Conservation (phyloP, 2,888 invertebrate genomes). For the Rhorus exstirpatorius region DNA sequence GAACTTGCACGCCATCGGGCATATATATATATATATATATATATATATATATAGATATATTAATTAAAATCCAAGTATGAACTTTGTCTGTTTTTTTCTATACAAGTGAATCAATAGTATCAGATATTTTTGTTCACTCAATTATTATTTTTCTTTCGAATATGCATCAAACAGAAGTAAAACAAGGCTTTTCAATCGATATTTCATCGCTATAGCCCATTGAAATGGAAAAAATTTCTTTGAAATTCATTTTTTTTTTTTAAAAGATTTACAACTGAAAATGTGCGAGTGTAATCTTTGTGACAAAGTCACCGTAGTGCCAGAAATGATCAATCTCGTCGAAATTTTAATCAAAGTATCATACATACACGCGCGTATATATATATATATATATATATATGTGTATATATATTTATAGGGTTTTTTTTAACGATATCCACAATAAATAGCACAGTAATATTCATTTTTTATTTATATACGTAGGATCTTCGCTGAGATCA, state of each 20-base stretch:
- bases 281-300: slow-evolving; percentile 56
- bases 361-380: slow-evolving; percentile 37
- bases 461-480: slow-evolving; percentile 77
- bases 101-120: slow-evolving; percentile 44
- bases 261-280: slow-evolving; percentile 49
- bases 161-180: slow-evolving; percentile 57
- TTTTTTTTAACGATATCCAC: slow-evolving; percentile 74
- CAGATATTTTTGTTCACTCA: too few species aligned
- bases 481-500: slow-evolving; percentile 78
- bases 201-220: slow-evolving; percentile 39
- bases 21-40: too few species aligned
- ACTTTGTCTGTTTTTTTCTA: slow-evolving; percentile 36
- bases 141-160: slow-evolving; percentile 45
- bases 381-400: slow-evolving; percentile 50
- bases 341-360: slow-evolving; percentile 51
- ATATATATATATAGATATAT: too few species aligned
- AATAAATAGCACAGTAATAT: slow-evolving; percentile 84
- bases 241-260: slow-evolving; percentile 64
- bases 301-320: slow-evolving; percentile 75
- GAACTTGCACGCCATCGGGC: slow-evolving; percentile 75
- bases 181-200: slow-evolving; percentile 48
- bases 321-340: slow-evolving; percentile 69
- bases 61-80: slow-evolving; percentile 53
- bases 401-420: slow-evolving; percentile 54
- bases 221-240: slow-evolving; percentile 11